phyloP scores from a whole-genome alignment of 2,113 vertebrate genomes.

The Nothobranchius furzeri region DNA sequence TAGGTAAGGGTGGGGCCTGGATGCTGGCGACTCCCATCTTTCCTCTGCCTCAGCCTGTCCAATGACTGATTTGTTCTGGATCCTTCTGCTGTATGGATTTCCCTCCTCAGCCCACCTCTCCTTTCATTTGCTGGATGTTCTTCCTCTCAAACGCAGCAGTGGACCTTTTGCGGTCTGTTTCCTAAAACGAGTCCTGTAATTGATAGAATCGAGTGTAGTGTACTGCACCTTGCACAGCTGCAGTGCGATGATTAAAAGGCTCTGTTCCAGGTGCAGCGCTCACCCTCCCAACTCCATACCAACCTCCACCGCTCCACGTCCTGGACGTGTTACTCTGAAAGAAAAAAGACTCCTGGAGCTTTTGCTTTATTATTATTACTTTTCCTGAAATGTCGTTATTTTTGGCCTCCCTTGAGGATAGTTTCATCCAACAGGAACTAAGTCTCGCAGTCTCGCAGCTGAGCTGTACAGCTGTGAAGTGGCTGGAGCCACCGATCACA shows the following conservation, averaged over 20 bases:
- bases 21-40: conserved; percentile 1
- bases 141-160: conserved; percentile 20
- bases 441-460: conserved; percentile 44
- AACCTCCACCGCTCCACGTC: conserved; percentile 1
- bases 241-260: conserved; percentile 53
- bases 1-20: conserved; percentile 37
- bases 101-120: neutral
- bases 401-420: neutral
- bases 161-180: conserved; percentile 3
- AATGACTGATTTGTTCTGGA: neutral
- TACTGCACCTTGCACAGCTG: conserved; percentile 51
- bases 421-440: conserved; percentile 49
- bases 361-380: neutral
- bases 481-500: conserved; percentile 12
- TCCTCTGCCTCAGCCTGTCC: neutral
- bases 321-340: conserved; percentile 1
- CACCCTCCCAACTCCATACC: neutral
- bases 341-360: conserved; percentile 11
- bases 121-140: neutral
- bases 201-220: conserved; percentile 37
- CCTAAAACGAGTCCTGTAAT: conserved; percentile 51
- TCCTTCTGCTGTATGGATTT: neutral
- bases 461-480: conserved; percentile 7
- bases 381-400: neutral
- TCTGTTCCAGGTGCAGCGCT: conserved; percentile 39